Conservation (phyloP, 2,797 vertebrate genomes). For the Falco naumanni region DNA sequence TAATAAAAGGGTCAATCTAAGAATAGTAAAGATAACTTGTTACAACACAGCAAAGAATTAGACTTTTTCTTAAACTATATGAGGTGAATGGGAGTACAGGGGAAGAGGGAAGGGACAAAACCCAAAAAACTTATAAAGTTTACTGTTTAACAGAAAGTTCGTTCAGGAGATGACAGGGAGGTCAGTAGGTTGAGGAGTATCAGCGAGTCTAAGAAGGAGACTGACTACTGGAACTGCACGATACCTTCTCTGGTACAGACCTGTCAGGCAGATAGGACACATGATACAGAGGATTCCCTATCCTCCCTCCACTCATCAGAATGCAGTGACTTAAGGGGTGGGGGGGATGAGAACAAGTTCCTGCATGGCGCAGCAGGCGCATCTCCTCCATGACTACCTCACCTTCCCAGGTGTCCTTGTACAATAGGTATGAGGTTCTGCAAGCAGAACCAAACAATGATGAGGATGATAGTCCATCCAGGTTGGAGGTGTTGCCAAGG, state of each 20-base stretch:
- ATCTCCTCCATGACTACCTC: too few relatives aligned
- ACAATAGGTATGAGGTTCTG: background rate
- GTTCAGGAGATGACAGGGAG: background rate
- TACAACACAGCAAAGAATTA: background rate
- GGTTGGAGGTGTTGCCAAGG: background rate
- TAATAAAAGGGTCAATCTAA: background rate
- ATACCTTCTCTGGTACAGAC: fast-evolving
- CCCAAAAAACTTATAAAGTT: background rate
- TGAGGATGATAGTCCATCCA: background rate
- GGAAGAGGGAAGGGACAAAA: background rate
- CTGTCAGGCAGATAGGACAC: too few relatives aligned
- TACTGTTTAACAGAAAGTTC: background rate
- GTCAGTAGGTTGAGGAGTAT: fast-evolving
- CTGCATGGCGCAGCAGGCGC: too few relatives aligned
- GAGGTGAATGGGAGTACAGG: background rate
- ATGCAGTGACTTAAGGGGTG: too few relatives aligned
- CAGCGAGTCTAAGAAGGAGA: background rate
- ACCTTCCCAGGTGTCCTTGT: too few relatives aligned
- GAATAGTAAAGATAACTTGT: background rate
- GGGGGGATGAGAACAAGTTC: too few relatives aligned
- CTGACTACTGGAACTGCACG: background rate
- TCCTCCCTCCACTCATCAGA: too few relatives aligned
- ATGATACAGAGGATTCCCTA: too few relatives aligned
- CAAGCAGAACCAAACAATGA: background rate
- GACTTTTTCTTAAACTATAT: background rate